Evolutionary conservation across 2,888 invertebrate genomes (phyloP), one percentile per base, ranked within the genome.

Genomic region (Mythimna ferrago): DNA sequence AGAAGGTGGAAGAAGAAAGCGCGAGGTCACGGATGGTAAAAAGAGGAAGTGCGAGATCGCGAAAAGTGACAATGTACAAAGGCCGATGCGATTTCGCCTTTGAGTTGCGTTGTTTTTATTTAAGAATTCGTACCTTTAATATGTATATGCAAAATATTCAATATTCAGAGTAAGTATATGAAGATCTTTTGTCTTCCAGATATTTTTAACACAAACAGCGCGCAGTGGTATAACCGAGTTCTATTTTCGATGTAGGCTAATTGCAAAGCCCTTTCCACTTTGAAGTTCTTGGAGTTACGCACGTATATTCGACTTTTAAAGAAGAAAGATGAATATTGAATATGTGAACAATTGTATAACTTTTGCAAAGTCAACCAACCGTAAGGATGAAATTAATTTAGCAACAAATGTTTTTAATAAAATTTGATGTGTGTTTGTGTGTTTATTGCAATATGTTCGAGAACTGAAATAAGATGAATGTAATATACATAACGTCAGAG

Each of bases 191-290:
- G 78, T 76, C 53, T 73, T 60, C 10, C 21, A 63, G 62, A 80
- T 66, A 66, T 54, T 63, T 64, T 48, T 51, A 48, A 66, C 74
- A 32, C 5, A 63, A 66, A 80, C 63, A 73, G 62, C 73, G 48
- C 60, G 53, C 14, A 41, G 32, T 56, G 35, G 38, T 21, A 58
- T 64, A 73, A 54, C 38, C 51, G 65, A 26, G 32, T 66, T 73
- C 53, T 74, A 80, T 77, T 74, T 77, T 73, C 16, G 44, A 44
- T 32, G 11, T 73, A 62, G 61, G 62, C 38, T 73, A 62, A 73
- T 73, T 66, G 10, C 44, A 53, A 44, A 80, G 53, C 57, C 56
- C 73, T 79, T 62, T 54, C 26, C 21, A 32, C 26, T 11, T 38
- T 14, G 9, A 53, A 71, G n/a, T 69, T 53, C 41, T 51, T 38